Base-by-base conservation (phyloP, 1,140 invertebrate species). In the Chionoecetes opilio region DNA sequence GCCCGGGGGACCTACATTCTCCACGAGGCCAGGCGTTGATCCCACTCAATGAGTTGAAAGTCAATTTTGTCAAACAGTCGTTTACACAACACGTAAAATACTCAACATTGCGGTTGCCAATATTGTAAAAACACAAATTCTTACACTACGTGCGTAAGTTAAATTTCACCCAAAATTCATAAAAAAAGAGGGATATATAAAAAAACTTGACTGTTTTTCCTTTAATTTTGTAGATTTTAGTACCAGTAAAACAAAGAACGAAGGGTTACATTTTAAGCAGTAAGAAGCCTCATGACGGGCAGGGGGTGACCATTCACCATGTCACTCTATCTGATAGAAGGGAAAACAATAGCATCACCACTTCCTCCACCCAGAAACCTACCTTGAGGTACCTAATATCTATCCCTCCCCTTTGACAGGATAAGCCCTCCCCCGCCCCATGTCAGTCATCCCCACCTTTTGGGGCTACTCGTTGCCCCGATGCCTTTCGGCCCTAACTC, bases 221-320 rank as follows among this genome's bases (percentile, higher is more conserved):
- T n/a, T n/a, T n/a, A n/a, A n/a, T n/a, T n/a, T n/a, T n/a, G n/a
- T n/a, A n/a, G n/a, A n/a, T n/a, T n/a, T n/a, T n/a, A n/a, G n/a
- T n/a, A n/a, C n/a, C n/a, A n/a, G n/a, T n/a, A n/a, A n/a, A n/a
- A n/a, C n/a, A n/a, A n/a, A n/a, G n/a, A n/a, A n/a, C n/a, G n/a
- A n/a, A n/a, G n/a, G n/a, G n/a, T n/a, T 31, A 92, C 9, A 82
- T 17, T 34, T 86, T 34, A 94, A 0, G n/a, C 88, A 6, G 93
- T 46, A 95, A 95, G 31, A 96, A 97, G 82, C 97, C 97, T 35
- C 97, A 97, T 97, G 34, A 97, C 95, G 6, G 97, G 96, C 9
- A 97, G 90, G 9, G 95, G 92, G n/a, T 95, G 96, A 53, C 97
- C 97, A 94, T 96, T 97, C 8, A 97, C 97, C 96, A 97, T 97